Evolutionary conservation across 2,888 invertebrate genomes (phyloP).

Genomic region (Serripes groenlandicus): DNA sequence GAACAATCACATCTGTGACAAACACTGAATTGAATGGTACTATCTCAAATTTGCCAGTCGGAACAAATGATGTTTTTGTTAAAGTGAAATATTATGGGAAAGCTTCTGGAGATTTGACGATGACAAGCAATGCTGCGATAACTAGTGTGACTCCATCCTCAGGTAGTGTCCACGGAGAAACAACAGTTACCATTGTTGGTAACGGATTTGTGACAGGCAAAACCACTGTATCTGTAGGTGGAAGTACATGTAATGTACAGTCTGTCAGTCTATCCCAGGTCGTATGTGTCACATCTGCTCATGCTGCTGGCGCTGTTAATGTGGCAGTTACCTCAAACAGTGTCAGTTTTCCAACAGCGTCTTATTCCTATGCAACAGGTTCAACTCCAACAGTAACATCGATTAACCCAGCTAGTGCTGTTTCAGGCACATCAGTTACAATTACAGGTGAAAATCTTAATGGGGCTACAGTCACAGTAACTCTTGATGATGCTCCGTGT

Average conservation of each 20-base stretch:
- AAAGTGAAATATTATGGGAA: constrained; percentile 63
- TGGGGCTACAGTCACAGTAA: constrained; percentile 32
- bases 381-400: constrained; percentile 70
- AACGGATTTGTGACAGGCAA: constrained; percentile 72
- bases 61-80: constrained; percentile 67
- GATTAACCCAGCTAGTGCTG: constrained; percentile 66
- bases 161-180: constrained; percentile 75
- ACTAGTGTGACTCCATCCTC: constrained; percentile 60
- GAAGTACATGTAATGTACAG: constrained; percentile 63
- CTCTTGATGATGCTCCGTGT: constrained; percentile 67
- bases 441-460: constrained; percentile 70
- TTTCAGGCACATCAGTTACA: constrained; percentile 68
- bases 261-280: constrained; percentile 66
- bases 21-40: constrained; percentile 70
- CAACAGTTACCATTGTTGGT: constrained; percentile 63
- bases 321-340: constrained; percentile 71
- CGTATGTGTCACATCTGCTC: constrained; percentile 67
- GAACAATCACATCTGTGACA: constrained; percentile 63
- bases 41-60: constrained; percentile 71
- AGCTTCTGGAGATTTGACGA: constrained; percentile 55
- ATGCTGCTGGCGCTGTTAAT: constrained; percentile 62
- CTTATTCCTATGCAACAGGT: constrained; percentile 62
- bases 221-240: constrained; percentile 69
- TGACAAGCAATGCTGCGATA: constrained; percentile 60
- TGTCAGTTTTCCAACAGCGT: constrained; percentile 57